Base-by-base conservation (phyloP, 2,113 vertebrate species). In the Cygnus atratus region DNA sequence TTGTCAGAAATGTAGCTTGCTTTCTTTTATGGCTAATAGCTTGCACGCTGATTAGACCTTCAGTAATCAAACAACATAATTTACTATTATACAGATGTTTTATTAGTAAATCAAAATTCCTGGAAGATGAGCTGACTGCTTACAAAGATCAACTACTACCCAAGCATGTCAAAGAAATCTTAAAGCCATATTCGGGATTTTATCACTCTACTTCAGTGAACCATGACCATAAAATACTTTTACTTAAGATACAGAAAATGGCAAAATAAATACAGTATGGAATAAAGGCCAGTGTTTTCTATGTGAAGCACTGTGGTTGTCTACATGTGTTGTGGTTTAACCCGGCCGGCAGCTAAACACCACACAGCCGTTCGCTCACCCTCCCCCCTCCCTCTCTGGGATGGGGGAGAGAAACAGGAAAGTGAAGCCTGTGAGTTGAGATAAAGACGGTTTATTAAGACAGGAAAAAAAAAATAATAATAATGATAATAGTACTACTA, bases 81-180 rank as follows among this genome's bases (percentile, higher is more conserved):
- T 92, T 93, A 67, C 22, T 57, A 21, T 75, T 90, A 46, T 26
- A 70, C 2, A 67, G 20, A 41, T 13, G 7, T 66, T 90, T 90
- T 77, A 89, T 67, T 73, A 95, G 58, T 74, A 87, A 43, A 70
- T 92, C 66, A 88, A 95, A 76, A n/a, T 94, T 93, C 71, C 33
- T 84, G 81, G 92, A 94, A 73, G 33, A 4, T 61, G 55, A 89
- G 66, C 87, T 59, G 8, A 90, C 87, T 96, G 17, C 79, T 96
- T 87, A 28, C 29, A 66, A 93, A 89, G 58, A 90, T 95, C 74
- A 84, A 33, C 67, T 63, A 66, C 67, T 75, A 71, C 15, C 29
- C 68, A 85, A 37, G 33, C 62, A 63, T 3, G 10, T 15, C 26
- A 90, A 91, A 85, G 43, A 80, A 46, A 86, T 78, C 28, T 26